These are phyloP conservation scores for Biston betularia DNA, from an alignment of 2,888 invertebrate species.

Conservation along the genomic window DNA sequence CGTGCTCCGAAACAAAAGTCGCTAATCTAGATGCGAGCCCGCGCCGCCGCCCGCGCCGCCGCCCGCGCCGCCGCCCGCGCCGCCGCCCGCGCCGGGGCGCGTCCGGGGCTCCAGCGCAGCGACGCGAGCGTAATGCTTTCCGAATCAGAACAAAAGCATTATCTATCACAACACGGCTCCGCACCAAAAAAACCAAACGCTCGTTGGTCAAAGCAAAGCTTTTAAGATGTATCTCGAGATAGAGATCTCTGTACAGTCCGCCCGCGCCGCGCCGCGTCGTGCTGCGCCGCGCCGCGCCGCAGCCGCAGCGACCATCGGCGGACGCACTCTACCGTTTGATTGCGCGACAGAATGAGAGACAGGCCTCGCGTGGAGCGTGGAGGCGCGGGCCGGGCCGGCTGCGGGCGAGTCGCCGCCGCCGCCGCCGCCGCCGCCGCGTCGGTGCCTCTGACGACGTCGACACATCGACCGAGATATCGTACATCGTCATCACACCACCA, in stretches of 20 bases:
- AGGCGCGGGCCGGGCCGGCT: too few species aligned
- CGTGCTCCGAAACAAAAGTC: background rate
- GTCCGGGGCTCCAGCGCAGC: background rate
- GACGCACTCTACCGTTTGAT: slow-evolving; percentile 19
- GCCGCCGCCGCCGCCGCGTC: too few species aligned
- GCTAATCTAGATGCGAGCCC: background rate
- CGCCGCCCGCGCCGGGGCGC: background rate
- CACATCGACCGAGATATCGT: too few species aligned
- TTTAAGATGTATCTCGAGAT: slow-evolving; percentile 52
- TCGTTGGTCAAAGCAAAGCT: slow-evolving; percentile 47
- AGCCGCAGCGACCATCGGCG: too few species aligned
- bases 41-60: background rate
- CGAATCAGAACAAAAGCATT: slow-evolving; percentile 15
- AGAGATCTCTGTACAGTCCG: slow-evolving; percentile 40
- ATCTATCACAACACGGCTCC: slow-evolving; percentile 22
- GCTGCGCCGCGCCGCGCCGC: too few species aligned
- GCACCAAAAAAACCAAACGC: slow-evolving; percentile 42
- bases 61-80: background rate
- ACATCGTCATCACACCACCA: too few species aligned
- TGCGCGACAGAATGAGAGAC: slow-evolving; percentile 5
- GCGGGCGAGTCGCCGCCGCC: too few species aligned
- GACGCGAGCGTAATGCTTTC: background rate
- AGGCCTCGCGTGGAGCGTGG: too few species aligned
- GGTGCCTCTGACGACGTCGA: too few species aligned
- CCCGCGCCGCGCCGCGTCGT: too few species aligned